Percentiles rank a stretch among this genome's conserved stretches.
Evolutionary conservation across 1,140 invertebrate species (phyloP).

Genomic region (Coptotermes formosanus): DNA sequence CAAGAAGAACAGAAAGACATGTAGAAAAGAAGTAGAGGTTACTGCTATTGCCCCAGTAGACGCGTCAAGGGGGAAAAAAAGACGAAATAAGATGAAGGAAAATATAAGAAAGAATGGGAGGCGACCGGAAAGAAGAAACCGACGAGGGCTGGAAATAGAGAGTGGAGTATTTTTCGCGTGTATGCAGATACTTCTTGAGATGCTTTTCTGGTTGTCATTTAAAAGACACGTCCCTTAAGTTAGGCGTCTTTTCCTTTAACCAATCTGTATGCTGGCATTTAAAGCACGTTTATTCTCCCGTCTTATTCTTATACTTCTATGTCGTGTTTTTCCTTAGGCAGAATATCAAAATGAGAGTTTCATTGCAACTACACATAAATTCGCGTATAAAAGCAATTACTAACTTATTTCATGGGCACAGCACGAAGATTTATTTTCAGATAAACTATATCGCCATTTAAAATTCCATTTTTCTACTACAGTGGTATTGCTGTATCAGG

Average conservation of each 20-base stretch:
- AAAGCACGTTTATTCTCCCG: too few relatives aligned
- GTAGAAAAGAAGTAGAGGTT: slow-evolving; percentile 16
- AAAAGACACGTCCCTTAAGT: neutral
- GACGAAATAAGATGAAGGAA: neutral
- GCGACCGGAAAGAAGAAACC: neutral
- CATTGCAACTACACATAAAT: too few relatives aligned
- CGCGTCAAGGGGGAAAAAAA: neutral
- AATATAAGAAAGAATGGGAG: neutral
- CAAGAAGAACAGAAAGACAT: slow-evolving; percentile 3
- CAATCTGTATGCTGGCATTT: neutral
- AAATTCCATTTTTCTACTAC: too few relatives aligned
- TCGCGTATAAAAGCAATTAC: too few relatives aligned
- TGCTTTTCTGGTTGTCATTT: neutral
- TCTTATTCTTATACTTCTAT: too few relatives aligned
- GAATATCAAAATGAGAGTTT: too few relatives aligned
- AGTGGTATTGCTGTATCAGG: too few relatives aligned
- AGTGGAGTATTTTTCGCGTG: neutral
- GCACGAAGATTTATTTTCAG: too few relatives aligned
- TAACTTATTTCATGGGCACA: too few relatives aligned
- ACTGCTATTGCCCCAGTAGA: neutral
- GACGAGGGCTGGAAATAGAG: neutral
- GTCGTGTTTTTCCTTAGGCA: too few relatives aligned
- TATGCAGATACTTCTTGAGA: neutral
- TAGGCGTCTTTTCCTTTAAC: neutral
- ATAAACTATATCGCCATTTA: too few relatives aligned